phyloP scores from a whole-genome alignment of 2,113 vertebrate genomes.

The Phalacrocorax carbo region DNA sequence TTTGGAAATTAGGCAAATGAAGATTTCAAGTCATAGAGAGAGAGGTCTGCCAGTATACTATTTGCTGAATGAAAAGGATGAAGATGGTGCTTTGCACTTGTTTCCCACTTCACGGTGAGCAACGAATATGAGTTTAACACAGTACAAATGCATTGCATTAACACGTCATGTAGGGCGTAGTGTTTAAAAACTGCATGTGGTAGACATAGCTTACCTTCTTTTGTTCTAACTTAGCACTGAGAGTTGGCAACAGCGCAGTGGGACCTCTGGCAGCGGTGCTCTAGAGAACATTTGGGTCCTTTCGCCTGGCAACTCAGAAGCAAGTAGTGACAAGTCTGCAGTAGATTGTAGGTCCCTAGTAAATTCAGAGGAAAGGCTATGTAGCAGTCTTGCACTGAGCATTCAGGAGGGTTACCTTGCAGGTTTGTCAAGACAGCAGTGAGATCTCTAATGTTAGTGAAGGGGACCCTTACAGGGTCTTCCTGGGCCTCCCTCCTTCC shows the following conservation, averaged over 20 bases:
- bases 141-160: neutral
- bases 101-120: neutral
- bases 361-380: neutral
- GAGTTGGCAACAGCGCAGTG: neutral
- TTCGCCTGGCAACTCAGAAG: neutral
- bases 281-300: neutral
- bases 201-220: neutral
- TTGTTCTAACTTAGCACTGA: neutral
- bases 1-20: neutral
- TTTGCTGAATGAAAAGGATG: neutral
- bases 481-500: neutral
- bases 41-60: neutral
- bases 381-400: neutral
- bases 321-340: neutral
- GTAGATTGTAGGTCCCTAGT: neutral
- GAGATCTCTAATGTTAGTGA: neutral
- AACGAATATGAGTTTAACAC: neutral
- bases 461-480: neutral
- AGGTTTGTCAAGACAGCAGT: neutral
- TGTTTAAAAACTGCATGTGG: fast-evolving
- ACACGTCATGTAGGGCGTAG: neutral
- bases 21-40: neutral
- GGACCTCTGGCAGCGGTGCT: neutral
- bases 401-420: neutral
- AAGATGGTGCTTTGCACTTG: neutral